A percentile compares a stretch with the other conserved stretches of the same genome.
These are phyloP conservation scores for Lamellibrachia luymesi DNA, from an alignment of 1,140 invertebrate species.

Conservation along the genomic window DNA sequence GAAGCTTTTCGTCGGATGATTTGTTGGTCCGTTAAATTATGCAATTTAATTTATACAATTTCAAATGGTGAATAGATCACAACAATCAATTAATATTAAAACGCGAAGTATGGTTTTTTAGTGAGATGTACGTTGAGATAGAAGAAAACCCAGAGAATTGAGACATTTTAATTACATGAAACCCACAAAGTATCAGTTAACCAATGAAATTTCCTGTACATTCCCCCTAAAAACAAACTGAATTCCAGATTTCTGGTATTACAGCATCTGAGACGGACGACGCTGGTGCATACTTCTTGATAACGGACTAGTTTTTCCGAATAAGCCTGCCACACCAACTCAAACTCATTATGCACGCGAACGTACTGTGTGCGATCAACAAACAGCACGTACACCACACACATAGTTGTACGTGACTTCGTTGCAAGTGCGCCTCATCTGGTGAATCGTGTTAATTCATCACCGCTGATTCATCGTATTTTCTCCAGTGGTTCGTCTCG, in stretches of 20 bases:
- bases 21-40: no score
- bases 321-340: not conserved
- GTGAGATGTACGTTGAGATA: not conserved
- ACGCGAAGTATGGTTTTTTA: not conserved
- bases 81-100: no score
- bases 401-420: not conserved
- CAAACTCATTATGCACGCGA: not conserved
- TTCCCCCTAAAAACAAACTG: not conserved
- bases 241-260: not conserved
- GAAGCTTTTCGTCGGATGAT: no score
- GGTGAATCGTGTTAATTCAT: not conserved
- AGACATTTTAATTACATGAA: not conserved
- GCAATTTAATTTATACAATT: no score
- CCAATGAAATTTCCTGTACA: not conserved
- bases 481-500: not conserved
- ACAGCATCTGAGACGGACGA: not conserved
- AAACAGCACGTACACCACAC: not conserved
- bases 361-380: not conserved
- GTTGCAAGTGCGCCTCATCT: not conserved
- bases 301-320: not conserved
- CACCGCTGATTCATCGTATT: not conserved
- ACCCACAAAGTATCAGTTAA: no score
- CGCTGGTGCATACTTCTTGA: not conserved
- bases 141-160: not conserved
- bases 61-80: no score